phyloP scores from a whole-genome alignment of 2,797 vertebrate species.

The Aplochiton taeniatus region DNA sequence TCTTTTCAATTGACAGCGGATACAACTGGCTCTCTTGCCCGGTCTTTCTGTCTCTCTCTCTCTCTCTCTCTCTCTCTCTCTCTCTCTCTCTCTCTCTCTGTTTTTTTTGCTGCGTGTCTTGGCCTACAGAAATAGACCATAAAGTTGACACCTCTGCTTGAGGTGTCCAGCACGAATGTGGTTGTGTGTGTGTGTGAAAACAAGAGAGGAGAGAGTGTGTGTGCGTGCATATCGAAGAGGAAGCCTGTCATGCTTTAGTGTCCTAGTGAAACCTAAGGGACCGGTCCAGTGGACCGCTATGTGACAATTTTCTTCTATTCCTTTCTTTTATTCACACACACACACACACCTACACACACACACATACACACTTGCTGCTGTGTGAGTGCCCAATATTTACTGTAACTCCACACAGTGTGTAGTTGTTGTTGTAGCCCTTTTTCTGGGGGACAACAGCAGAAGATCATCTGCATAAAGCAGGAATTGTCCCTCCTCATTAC shows the following conservation, averaged over 20 bases:
- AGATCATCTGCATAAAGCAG: no score
- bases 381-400: no score
- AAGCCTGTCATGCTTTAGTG: constrained; percentile 16
- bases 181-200: constrained; percentile 10
- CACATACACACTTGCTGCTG: background rate
- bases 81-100: constrained; percentile 29
- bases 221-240: background rate
- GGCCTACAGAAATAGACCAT: constrained; percentile 19
- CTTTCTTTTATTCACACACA: no score
- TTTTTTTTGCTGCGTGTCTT: constrained; percentile 19
- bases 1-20: constrained; percentile 46
- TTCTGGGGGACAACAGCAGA: no score
- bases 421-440: no score
- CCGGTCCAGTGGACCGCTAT: no score
- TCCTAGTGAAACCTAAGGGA: constrained; percentile 1
- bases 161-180: background rate
- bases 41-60: background rate
- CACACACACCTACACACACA: constrained; percentile 5
- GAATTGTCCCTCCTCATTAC: no score
- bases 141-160: constrained; percentile 18
- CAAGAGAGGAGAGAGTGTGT: background rate
- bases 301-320: no score
- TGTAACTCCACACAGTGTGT: no score
- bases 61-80: background rate
- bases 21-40: constrained; percentile 5